These are phyloP conservation scores for Acanthurus leucopareius DNA, from an alignment of 2,797 vertebrate genomes.

Conservation along the genomic window DNA sequence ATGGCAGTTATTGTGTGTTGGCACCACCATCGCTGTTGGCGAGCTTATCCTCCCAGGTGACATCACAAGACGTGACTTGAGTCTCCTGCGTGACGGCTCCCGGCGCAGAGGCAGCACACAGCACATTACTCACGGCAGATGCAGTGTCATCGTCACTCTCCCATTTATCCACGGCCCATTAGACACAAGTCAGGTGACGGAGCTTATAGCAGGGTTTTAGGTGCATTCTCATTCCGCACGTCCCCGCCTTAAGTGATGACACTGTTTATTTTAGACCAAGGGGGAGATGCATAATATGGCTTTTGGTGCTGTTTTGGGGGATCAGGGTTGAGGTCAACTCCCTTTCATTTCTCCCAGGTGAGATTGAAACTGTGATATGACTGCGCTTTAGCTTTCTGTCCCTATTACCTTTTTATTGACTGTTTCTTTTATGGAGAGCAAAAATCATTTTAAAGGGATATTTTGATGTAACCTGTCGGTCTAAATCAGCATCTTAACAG, in stretches of 20 bases:
- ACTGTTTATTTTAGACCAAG: slow-evolving; percentile 21
- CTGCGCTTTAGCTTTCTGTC: not conserved
- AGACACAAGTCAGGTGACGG: slow-evolving; percentile 57
- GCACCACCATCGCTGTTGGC: not conserved
- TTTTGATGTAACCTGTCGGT: too few relatives aligned
- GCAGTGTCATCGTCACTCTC: slow-evolving; percentile 59
- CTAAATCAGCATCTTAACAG: too few relatives aligned
- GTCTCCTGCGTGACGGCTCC: slow-evolving; percentile 52
- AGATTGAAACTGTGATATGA: not conserved
- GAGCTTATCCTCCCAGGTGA: slow-evolving; percentile 2
- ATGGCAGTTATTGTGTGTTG: slow-evolving; percentile 13
- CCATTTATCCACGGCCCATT: slow-evolving; percentile 68
- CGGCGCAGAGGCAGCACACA: slow-evolving; percentile 27
- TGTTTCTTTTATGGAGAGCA: too few relatives aligned
- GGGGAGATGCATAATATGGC: slow-evolving; percentile 9
- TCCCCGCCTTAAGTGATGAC: slow-evolving; percentile 39
- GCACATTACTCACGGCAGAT: slow-evolving; percentile 66
- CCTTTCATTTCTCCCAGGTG: not conserved
- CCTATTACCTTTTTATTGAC: too few relatives aligned
- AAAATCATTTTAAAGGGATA: too few relatives aligned
- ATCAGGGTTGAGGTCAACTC: slow-evolving; percentile 10
- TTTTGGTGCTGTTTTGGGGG: slow-evolving; percentile 15
- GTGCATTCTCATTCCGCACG: slow-evolving; percentile 43
- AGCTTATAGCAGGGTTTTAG: slow-evolving; percentile 36
- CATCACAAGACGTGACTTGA: slow-evolving; percentile 34